phyloP scores from a whole-genome alignment of 2,113 vertebrate species.

The Gymnocephalus cernua region DNA sequence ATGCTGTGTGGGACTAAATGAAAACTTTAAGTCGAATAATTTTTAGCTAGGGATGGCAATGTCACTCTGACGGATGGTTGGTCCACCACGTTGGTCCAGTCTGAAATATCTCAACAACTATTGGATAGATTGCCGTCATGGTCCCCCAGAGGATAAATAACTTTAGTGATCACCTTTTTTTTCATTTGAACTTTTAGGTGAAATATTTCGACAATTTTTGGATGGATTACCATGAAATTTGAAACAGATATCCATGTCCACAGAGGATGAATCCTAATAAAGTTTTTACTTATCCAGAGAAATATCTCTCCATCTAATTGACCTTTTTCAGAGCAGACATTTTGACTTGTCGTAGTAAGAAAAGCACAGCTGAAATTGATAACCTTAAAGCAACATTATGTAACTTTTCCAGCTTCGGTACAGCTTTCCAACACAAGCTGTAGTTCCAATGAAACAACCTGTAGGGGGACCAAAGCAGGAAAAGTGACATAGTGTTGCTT shows the following conservation, averaged over 20 bases:
- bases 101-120: background rate
- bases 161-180: background rate
- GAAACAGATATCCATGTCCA: background rate
- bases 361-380: no score
- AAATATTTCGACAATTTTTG: background rate
- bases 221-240: background rate
- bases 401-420: no score
- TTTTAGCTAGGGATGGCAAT: background rate
- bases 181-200: background rate
- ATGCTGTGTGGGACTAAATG: background rate
- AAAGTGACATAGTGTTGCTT: no score
- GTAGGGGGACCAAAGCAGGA: no score
- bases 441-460: no score
- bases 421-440: no score
- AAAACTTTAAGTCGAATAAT: background rate
- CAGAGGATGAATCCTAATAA: background rate
- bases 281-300: no score
- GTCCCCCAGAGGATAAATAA: background rate
- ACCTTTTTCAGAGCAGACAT: no score
- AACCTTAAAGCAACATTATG: no score
- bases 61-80: background rate
- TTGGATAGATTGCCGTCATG: background rate
- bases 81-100: background rate
- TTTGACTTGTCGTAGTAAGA: no score
- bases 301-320: no score